Evolutionary conservation across 2,113 vertebrate genomes (phyloP).

Genomic region (Esox niger): DNA sequence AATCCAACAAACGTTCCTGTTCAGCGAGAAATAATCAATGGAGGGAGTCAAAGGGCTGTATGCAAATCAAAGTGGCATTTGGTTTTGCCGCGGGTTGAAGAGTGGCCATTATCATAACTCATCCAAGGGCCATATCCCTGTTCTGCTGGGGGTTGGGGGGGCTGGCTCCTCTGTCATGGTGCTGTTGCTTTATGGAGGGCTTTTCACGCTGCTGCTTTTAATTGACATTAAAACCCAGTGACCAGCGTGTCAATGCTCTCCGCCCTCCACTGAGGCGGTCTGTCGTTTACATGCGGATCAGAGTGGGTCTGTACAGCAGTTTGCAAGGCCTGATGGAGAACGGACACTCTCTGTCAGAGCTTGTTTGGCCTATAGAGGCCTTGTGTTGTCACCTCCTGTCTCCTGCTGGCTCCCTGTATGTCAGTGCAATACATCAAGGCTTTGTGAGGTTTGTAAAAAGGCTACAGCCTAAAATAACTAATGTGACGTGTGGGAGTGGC

Average conservation of each 20-base stretch:
- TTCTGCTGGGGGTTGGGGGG: constrained; percentile 23
- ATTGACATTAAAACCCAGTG: constrained; percentile 68
- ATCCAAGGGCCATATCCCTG: constrained; percentile 43
- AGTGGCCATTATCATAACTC: constrained; percentile 63
- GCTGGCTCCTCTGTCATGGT: constrained; percentile 47
- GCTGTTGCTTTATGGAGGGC: constrained; percentile 58
- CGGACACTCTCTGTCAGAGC: neutral
- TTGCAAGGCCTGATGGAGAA: neutral
- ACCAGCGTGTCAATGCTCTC: constrained; percentile 47
- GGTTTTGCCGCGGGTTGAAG: constrained; percentile 34
- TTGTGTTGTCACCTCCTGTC: neutral
- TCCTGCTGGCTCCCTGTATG: neutral
- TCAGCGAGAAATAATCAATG: constrained; percentile 40
- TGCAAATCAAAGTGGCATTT: constrained; percentile 67
- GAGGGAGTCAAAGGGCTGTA: constrained; percentile 52
- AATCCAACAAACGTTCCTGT: constrained; percentile 25
- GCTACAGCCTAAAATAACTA: too few species aligned
- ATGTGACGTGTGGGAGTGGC: too few species aligned
- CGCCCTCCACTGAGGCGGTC: neutral
- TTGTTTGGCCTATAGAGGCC: neutral
- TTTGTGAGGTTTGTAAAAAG: too few species aligned
- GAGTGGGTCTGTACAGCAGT: neutral
- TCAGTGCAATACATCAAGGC: too few species aligned
- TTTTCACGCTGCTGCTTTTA: constrained; percentile 68
- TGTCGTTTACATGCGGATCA: neutral